These are phyloP conservation scores for Protonibea diacanthus DNA, from an alignment of 2,797 vertebrate species.

Conservation along the genomic window DNA sequence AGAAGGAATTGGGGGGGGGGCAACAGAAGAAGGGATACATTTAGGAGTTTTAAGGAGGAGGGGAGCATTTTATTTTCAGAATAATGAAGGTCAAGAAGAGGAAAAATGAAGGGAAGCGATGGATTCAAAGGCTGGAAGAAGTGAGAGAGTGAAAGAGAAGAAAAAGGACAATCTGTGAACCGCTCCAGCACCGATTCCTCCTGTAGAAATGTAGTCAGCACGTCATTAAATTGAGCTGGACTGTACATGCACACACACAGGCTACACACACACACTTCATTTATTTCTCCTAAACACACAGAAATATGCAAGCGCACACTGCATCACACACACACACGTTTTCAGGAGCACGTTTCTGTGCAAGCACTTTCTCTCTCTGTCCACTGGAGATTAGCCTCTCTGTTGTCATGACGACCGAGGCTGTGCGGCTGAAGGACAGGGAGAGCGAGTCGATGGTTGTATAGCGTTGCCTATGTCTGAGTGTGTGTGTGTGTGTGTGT, in stretches of 20 bases:
- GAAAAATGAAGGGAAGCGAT: neutral
- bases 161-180: neutral
- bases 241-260: neutral
- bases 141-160: neutral
- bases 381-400: constrained; percentile 76
- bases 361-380: constrained; percentile 54
- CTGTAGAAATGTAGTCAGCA: neutral
- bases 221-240: neutral
- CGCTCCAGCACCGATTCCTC: neutral
- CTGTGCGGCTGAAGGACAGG: constrained; percentile 67
- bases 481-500: constrained; percentile 1
- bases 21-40: neutral
- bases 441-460: constrained; percentile 44
- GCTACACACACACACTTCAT: neutral
- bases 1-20: too few relatives aligned
- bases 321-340: constrained; percentile 24
- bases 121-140: neutral
- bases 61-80: neutral
- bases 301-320: constrained; percentile 38
- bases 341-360: constrained; percentile 49
- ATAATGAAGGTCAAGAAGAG: constrained; percentile 23
- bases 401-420: constrained; percentile 81
- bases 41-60: neutral
- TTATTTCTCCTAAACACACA: neutral
- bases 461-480: neutral